Evolutionary conservation across 1,140 invertebrate genomes (phyloP).

Genomic region (Brachionus angularis): DNA sequence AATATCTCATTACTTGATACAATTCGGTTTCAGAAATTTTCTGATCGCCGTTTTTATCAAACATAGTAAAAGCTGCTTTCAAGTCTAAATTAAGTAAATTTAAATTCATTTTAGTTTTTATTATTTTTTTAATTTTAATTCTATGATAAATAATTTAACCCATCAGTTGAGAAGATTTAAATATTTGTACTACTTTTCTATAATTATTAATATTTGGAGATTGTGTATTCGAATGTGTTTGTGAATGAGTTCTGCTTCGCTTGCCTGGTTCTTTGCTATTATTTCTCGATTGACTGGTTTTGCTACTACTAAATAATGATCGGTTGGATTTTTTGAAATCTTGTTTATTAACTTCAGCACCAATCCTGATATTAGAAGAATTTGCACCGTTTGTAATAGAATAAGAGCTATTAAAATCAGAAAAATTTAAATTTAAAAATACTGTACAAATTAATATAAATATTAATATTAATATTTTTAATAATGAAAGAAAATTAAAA

Average conservation of each 20-base stretch:
- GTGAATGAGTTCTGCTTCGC: slow-evolving; percentile 19
- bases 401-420: no score
- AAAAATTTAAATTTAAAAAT: no score
- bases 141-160: background rate
- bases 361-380: no score
- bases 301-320: slow-evolving; percentile 7
- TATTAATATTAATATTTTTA: no score
- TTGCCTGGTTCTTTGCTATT: slow-evolving; percentile 15
- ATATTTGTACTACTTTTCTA: slow-evolving; percentile 33
- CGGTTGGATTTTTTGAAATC: background rate
- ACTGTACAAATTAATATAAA: no score
- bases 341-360: no score
- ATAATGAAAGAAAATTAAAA: no score
- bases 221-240: slow-evolving; percentile 16
- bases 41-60: slow-evolving; percentile 42
- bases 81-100: slow-evolving; percentile 17
- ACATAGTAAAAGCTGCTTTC: slow-evolving; percentile 42
- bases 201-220: slow-evolving; percentile 33
- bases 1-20: slow-evolving; percentile 37
- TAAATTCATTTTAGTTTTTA: background rate
- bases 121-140: background rate
- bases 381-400: no score
- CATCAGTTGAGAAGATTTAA: slow-evolving; percentile 43
- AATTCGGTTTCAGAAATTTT: slow-evolving; percentile 39
- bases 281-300: slow-evolving; percentile 1